Percentiles rank a stretch among this genome's conserved stretches.
Evolutionary conservation across 1,140 invertebrate genomes (phyloP).

Genomic region (Sycophaga agraensis): DNA sequence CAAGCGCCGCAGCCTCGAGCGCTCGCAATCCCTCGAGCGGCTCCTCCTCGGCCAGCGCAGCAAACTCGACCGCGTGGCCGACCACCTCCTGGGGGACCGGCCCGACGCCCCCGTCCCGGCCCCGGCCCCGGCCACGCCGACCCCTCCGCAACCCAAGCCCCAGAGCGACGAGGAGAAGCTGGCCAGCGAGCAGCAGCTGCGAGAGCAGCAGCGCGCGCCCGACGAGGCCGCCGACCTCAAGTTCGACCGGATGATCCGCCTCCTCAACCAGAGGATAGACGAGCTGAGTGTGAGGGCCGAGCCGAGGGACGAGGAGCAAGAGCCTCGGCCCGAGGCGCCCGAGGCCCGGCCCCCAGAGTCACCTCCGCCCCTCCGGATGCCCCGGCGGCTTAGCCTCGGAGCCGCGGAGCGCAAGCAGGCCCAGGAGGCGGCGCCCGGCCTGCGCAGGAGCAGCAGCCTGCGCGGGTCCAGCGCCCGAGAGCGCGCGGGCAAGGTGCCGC

Average conservation of each 20-base stretch:
- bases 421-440: conserved; percentile 27
- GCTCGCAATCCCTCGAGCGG: conserved; percentile 30
- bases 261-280: conserved; percentile 15
- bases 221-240: neutral
- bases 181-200: neutral
- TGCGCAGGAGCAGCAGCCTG: conserved; percentile 29
- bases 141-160: neutral
- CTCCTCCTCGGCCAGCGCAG: conserved; percentile 38
- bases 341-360: conserved; percentile 38
- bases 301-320: conserved; percentile 24
- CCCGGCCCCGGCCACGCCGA: too few relatives aligned
- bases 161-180: neutral
- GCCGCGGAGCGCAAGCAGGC: conserved; percentile 40
- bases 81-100: conserved; percentile 34
- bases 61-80: conserved; percentile 45
- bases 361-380: conserved; percentile 36
- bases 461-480: conserved; percentile 27
- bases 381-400: conserved; percentile 9
- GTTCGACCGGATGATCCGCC: conserved; percentile 17
- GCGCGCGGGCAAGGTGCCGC: neutral
- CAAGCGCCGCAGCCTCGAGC: conserved; percentile 35
- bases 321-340: conserved; percentile 33
- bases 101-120: too few relatives aligned
- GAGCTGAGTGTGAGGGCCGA: conserved; percentile 6
- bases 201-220: neutral